Evolutionary conservation across 1,140 invertebrate species (phyloP), one percentile per base, ranked within the genome.

Genomic region (roundworm (Caenorhabditis elegans)): DNA sequence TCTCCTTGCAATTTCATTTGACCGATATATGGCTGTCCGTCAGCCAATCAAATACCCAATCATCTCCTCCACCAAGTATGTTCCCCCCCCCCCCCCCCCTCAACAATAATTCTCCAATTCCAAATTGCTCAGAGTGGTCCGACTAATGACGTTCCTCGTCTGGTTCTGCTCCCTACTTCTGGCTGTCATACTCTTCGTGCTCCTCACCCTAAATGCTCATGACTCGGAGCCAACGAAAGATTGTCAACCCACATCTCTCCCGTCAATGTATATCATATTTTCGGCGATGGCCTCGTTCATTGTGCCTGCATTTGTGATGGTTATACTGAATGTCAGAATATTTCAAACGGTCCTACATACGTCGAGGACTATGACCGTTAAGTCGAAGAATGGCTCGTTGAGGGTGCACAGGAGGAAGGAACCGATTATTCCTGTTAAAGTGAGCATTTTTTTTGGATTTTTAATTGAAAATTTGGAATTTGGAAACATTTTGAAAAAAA

Each of bases 1-100:
- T 82, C 80, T 91, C 11, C 87, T 90, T 76, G 91, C 90, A 8
- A 92, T 91, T 75, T 90, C 89, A 76, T 88, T 91, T 24, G 91
- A 91, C 82, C 82, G 91, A 28, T 91, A 90, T 83, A 86, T 91
- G 76, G 91, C 91, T 8, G 90, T 91, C 3, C 88, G 86, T 11
- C 85, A 90, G 34, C 91, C 91, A 13, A 90, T 91, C 48, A 87
- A 86, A 78, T 89, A 89, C 76, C 78, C 86, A 22, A 86, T 87
- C 55, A 89, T 89, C 28, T 89, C 88, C 2, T 89, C 88, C 8
- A 88, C 80, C 28, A 77, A 79, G 86, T 87, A 51, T 47, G 46
- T 76, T 39, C n/a, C n/a, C n/a, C n/a, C n/a, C n/a, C n/a, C n/a
- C n/a, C n/a, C n/a, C n/a, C n/a, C n/a, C n/a, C n/a, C n/a, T n/a